Conservation (phyloP, 2,888 invertebrate genomes). For the Agriopis marginaria region DNA sequence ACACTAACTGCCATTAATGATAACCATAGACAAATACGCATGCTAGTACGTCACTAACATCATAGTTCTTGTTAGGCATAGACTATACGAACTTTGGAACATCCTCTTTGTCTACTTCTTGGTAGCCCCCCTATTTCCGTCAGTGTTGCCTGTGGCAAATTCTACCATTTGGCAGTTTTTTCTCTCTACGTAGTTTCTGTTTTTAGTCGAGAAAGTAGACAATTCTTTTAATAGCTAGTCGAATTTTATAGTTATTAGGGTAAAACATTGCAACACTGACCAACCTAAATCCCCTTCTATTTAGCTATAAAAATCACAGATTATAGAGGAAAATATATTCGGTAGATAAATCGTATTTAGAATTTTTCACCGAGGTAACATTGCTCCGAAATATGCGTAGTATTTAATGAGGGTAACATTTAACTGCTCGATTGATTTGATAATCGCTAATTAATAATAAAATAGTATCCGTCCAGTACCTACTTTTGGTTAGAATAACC, state of each 20-base stretch:
- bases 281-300: constrained; percentile 26
- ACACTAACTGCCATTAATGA: constrained; percentile 51
- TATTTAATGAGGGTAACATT: constrained; percentile 20
- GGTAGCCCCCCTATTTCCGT: constrained; percentile 65
- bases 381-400: constrained; percentile 55
- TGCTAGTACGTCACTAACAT: constrained; percentile 80
- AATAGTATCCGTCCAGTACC: constrained; percentile 15
- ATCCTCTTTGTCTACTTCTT: constrained; percentile 47
- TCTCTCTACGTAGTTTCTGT: constrained; percentile 26
- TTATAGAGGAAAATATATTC: constrained; percentile 47
- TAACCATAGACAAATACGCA: constrained; percentile 69
- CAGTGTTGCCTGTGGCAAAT: constrained; percentile 66
- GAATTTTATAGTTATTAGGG: constrained; percentile 22
- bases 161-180: constrained; percentile 20
- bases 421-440: constrained; percentile 20
- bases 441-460: constrained; percentile 27
- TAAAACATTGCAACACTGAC: constrained; percentile 53
- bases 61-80: constrained; percentile 65
- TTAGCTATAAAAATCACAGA: constrained; percentile 39
- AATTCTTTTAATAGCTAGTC: constrained; percentile 30
- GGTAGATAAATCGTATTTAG: constrained; percentile 57
- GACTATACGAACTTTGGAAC: constrained; percentile 54
- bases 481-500: constrained; percentile 26
- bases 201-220: constrained; percentile 29
- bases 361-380: constrained; percentile 52